Evolutionary conservation across 2,888 invertebrate species (phyloP), one percentile per base, ranked within the genome.

Genomic region (Ecliptopera silaceata): DNA sequence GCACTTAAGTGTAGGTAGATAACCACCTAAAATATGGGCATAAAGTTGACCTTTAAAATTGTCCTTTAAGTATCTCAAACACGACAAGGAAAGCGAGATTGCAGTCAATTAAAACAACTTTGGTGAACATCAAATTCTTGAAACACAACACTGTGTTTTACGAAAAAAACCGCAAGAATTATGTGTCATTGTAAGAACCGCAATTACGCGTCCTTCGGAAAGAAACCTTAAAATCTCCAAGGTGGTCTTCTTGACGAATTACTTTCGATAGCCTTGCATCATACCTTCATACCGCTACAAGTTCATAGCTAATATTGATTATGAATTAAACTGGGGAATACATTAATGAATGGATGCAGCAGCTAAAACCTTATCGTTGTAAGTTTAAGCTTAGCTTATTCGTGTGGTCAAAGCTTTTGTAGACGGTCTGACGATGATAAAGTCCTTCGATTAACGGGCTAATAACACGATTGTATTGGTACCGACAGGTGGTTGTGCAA

Each of bases 161-260:
- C 45, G 56, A 61, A 51, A 56, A n/a, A 58, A 70, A 70, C 74
- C 71, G 51, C 71, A 71, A 65, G 59, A 64, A 60, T 64, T 59
- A 64, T 50, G 47, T 55, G 62, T 64, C 55, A 55, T 63, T 63
- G 57, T 46, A 51, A 59, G 49, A 51, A 61, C 53, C 56, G 45
- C 66, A 45, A 50, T 42, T 46, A 53, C 20, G 31, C 45, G 76
- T 79, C 77, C 77, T 76, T 77, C 72, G 49, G 55, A 51, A 55
- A 50, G 86, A 88, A 87, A 78, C 87, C 86, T 73, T 81, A 78
- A 73, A 75, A 70, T 74, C 76, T 68, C 67, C 81, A 75, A 80
- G 86, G 86, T 82, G 84, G 82, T 82, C 82, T 52, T 59, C 64
- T 60, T 52, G 61, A 65, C 70, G 79, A 81, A 82, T 82, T 79